Evolutionary conservation across 2,113 vertebrate genomes (phyloP).

Genomic region (Catharus bicknelli): DNA sequence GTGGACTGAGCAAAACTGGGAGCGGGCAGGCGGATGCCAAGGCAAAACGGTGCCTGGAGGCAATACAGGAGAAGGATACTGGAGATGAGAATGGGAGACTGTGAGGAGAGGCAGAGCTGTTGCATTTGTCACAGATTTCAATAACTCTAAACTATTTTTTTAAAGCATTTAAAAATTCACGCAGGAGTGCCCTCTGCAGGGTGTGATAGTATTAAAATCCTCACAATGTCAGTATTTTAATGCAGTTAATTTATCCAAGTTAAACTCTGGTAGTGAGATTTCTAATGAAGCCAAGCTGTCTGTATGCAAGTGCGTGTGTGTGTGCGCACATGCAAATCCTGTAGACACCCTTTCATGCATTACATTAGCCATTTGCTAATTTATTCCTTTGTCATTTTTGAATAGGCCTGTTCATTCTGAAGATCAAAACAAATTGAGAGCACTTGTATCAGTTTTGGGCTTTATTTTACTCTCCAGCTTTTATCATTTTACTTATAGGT

Average conservation of each 20-base stretch:
- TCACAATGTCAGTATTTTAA: conserved; percentile 75
- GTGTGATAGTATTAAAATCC: conserved; percentile 63
- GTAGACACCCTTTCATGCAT: background rate
- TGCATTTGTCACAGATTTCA: background rate
- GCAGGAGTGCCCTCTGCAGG: conserved; percentile 54
- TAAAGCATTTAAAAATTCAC: conserved; percentile 58
- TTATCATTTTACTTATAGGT: conserved; percentile 47
- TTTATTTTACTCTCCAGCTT: conserved; percentile 54
- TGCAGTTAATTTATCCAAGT: conserved; percentile 74
- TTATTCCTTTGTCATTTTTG: conserved; percentile 61
- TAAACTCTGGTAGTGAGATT: conserved; percentile 58
- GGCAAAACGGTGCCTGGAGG: conserved; percentile 75
- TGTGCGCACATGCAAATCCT: background rate
- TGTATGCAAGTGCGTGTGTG: background rate
- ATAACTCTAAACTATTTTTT: conserved; percentile 61
- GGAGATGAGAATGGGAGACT: conserved; percentile 73
- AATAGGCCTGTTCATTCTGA: conserved; percentile 50
- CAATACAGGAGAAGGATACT: conserved; percentile 77
- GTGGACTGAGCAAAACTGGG: conserved; percentile 80
- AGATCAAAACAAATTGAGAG: conserved; percentile 52
- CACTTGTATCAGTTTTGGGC: conserved; percentile 35
- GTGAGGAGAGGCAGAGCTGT: conserved; percentile 29
- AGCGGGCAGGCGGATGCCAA: conserved; percentile 57
- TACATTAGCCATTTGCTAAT: conserved; percentile 60
- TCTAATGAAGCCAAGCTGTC: conserved; percentile 36